Evolutionary conservation across 2,113 vertebrate species (phyloP).

Genomic region (Actenoides lindsayi): DNA sequence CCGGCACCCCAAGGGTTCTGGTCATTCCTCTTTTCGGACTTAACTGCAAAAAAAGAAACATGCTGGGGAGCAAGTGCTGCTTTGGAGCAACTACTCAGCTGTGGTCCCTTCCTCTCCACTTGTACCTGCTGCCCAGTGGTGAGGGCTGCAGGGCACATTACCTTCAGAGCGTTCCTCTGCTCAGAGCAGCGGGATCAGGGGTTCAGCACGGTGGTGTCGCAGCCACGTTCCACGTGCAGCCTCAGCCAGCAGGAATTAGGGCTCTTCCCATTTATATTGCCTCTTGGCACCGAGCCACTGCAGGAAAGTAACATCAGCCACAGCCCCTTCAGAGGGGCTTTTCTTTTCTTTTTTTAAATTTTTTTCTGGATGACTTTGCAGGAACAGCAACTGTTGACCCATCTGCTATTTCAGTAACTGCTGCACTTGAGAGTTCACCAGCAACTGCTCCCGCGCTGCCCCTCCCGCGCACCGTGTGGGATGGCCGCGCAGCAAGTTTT

Average conservation of each 20-base stretch:
- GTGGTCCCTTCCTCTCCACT: neutral
- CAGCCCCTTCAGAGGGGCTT: neutral
- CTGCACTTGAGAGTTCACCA: neutral
- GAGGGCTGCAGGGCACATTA: fast-evolving
- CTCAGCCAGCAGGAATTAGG: neutral
- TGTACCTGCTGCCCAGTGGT: fast-evolving
- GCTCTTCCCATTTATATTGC: fast-evolving
- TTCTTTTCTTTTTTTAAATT: neutral
- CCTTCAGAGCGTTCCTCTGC: neutral
- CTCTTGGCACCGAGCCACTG: neutral
- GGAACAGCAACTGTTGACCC: conserved; percentile 40
- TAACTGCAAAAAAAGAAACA: neutral
- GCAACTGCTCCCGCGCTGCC: neutral
- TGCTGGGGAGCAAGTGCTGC: neutral
- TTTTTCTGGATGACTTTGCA: neutral
- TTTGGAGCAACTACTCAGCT: too few relatives aligned
- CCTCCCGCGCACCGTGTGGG: fast-evolving
- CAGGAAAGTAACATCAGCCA: neutral
- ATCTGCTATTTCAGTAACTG: neutral
- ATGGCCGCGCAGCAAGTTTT: fast-evolving
- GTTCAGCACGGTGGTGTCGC: fast-evolving
- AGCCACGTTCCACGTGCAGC: fast-evolving
- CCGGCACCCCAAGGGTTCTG: neutral
- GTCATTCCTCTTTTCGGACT: neutral
- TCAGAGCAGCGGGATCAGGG: fast-evolving